These are phyloP conservation scores for Chaetophractus vellerosus DNA, from an alignment of 2,797 vertebrate genomes.

Conservation along the genomic window DNA sequence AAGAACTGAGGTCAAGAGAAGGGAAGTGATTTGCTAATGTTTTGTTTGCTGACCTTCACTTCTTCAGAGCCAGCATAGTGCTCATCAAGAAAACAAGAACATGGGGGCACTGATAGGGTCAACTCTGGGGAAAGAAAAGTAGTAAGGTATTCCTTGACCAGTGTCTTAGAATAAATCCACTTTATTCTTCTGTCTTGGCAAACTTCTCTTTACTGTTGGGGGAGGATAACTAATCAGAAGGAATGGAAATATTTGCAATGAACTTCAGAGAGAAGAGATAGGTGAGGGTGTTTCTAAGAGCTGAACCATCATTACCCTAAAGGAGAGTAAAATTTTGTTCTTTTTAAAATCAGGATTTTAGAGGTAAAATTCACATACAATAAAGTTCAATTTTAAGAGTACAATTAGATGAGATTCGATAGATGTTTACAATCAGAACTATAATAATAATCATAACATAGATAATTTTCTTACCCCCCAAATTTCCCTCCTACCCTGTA, in stretches of 20 bases:
- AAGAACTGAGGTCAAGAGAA: background rate
- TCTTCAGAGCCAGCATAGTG: background rate
- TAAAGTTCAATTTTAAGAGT: background rate
- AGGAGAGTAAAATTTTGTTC: background rate
- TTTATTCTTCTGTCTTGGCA: background rate
- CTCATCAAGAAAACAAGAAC: background rate
- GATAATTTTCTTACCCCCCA: background rate
- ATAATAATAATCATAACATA: background rate
- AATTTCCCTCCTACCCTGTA: background rate
- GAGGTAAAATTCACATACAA: background rate
- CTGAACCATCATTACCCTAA: background rate
- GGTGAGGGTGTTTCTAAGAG: background rate
- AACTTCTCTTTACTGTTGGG: slow-evolving; percentile 15
- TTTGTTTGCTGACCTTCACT: background rate
- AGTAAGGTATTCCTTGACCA: background rate
- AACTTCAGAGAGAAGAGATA: background rate
- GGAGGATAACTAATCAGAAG: background rate
- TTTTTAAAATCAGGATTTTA: background rate
- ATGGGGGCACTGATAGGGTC: background rate
- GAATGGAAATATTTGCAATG: background rate
- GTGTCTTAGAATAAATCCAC: background rate
- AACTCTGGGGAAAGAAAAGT: background rate
- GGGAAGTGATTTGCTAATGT: background rate
- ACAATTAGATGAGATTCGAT: background rate
- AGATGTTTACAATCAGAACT: background rate